phyloP scores from a whole-genome alignment of 2,113 vertebrate genomes.

The Cebus imitator region DNA sequence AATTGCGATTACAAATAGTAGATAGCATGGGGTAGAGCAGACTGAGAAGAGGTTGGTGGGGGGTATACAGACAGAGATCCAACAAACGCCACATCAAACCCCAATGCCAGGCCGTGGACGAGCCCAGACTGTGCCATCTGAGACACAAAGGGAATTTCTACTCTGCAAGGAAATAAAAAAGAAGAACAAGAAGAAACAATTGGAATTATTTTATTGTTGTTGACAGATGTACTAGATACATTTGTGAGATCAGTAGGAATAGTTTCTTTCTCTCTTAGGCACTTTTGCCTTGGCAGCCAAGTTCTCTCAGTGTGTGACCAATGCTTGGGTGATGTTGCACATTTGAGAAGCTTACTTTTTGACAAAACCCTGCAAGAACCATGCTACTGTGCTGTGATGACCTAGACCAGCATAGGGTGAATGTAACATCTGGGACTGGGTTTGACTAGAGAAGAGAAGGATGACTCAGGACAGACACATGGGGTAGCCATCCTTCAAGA shows the following conservation, averaged over 20 bases:
- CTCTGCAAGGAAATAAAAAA: slow-evolving; percentile 77
- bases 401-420: neutral
- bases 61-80: slow-evolving; percentile 83
- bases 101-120: slow-evolving; percentile 88
- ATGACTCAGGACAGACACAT: neutral
- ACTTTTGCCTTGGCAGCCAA: neutral
- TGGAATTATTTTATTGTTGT: neutral
- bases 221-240: neutral
- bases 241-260: neutral
- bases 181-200: neutral
- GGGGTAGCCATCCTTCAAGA: neutral
- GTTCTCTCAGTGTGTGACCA: neutral
- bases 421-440: neutral
- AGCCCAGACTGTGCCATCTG: slow-evolving; percentile 86
- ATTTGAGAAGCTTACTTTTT: neutral
- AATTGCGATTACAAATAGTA: neutral
- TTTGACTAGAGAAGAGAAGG: neutral
- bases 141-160: slow-evolving; percentile 90
- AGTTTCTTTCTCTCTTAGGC: neutral
- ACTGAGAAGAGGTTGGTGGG: neutral
- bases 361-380: neutral
- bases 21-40: fast-evolving
- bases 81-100: slow-evolving; percentile 90
- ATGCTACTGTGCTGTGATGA: neutral
- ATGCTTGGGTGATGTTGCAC: neutral